A percentile compares a stretch with the other conserved stretches of the same genome.
phyloP scores from a whole-genome alignment of 1,140 invertebrate species.

The Panagrolaimus sp. region DNA sequence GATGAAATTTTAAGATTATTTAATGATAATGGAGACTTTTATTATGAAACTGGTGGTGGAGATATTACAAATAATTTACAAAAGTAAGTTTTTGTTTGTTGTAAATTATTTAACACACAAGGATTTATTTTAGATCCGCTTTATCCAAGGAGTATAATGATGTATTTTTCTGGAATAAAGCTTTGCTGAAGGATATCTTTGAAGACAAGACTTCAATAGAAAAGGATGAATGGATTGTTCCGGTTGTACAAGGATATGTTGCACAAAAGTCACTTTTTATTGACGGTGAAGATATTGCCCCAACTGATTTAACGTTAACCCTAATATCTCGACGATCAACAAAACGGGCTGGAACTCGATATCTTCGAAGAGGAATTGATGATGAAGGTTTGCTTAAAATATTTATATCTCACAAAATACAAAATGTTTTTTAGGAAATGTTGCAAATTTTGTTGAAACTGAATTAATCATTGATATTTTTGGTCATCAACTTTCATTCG shows the following conservation, averaged over 20 bases:
- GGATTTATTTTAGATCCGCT: too few relatives aligned
- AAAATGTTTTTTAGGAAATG: conserved; percentile 66
- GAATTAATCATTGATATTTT: conserved; percentile 69
- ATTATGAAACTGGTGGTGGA: conserved; percentile 17
- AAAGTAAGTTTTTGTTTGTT: background rate
- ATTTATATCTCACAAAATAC: too few relatives aligned
- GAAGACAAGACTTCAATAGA: conserved; percentile 14
- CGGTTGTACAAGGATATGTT: conserved; percentile 14
- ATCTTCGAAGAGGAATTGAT: conserved; percentile 82
- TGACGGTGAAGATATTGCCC: background rate
- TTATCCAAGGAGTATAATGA: too few relatives aligned
- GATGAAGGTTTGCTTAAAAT: conserved; percentile 62
- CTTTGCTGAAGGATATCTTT: conserved; percentile 36
- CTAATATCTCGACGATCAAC: conserved; percentile 55
- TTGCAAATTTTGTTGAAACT: conserved; percentile 91
- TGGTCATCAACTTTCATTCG: conserved; percentile 78
- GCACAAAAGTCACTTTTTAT: background rate
- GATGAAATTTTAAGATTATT: conserved; percentile 50
- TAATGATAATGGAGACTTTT: conserved; percentile 54
- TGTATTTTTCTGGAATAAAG: conserved; percentile 38
- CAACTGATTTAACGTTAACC: conserved; percentile 33
- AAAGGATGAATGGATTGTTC: conserved; percentile 9
- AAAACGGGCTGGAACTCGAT: conserved; percentile 68
- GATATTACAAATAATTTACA: conserved; percentile 4
- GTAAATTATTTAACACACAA: too few relatives aligned